Evolutionary conservation across 2,797 vertebrate species (phyloP), one percentile per base, ranked within the genome.

Genomic region (Lagothrix lagotricha): DNA sequence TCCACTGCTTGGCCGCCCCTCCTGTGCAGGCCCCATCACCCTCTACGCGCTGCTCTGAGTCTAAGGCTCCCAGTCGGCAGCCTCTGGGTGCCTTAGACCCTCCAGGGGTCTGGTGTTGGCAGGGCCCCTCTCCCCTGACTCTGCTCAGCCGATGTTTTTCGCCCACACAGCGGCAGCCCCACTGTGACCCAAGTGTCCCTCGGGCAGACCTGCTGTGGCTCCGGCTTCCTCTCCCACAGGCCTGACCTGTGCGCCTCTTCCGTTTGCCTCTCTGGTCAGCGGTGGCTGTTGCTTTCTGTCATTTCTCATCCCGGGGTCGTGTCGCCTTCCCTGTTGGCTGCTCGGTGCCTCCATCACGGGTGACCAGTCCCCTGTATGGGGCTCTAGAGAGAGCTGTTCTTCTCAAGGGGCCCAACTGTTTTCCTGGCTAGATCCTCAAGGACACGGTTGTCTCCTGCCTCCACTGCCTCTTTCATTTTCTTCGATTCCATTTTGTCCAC

Each of bases 61-160:
- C 28, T 14, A 1, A 61, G n/a, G 36, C 10, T 17, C 28, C 13
- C 5, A 0, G 33, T 0, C 26, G 5, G 5, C 33, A 4, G 33
- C 36, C 33, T 80, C 46, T 7, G n/a, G 46, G 28, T 67, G 33
- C 54, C 26, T 14, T 24, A 17, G 57, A 90, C 20, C 5, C 6
- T 0, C 0, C 0, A 0, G 30, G 26, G 2, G 4, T 5, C 20
- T 28, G 36, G 57, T 19, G 30, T 36, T 6, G 33, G n/a, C 5
- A 3, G 20, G 67, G 7, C 9, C 19, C 67, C 61, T 28, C 5
- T 36, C 20, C 19, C 2, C 0, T 0, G 39, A 48, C 11, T 10
- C 79, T 11, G 28, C 44, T 20, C 5, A 5, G 28, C 8, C 1
- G 1, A 50, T 0, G 28, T 19, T 81, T 30, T 28, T 48, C 11